Conservation (phyloP, 1,140 invertebrate species). For the Pentalonia nigronervosa region DNA sequence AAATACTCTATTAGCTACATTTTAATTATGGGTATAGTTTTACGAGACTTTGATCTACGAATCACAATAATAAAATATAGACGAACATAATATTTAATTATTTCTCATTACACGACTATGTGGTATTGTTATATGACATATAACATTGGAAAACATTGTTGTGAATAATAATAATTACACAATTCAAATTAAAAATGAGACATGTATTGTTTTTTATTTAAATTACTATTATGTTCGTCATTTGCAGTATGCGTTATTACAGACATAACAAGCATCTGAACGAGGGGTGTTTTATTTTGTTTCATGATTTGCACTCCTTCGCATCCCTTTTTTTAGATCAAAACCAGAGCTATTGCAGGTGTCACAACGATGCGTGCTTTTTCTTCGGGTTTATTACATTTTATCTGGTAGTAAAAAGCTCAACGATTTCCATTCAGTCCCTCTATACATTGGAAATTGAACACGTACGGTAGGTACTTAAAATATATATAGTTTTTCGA, state of each 20-base stretch:
- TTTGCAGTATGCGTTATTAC: too few species aligned
- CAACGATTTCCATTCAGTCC: background rate
- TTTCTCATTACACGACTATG: too few species aligned
- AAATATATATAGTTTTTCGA: background rate
- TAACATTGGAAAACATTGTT: too few species aligned
- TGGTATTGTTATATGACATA: too few species aligned
- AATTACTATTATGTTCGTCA: too few species aligned
- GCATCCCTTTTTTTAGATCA: background rate
- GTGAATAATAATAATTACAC: too few species aligned
- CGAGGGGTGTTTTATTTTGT: background rate
- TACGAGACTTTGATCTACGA: too few species aligned
- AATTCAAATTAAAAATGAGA: too few species aligned
- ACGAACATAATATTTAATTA: background rate
- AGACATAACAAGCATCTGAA: too few species aligned
- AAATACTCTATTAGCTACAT: too few species aligned
- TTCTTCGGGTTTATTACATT: background rate
- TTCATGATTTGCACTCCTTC: background rate
- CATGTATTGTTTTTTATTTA: too few species aligned
- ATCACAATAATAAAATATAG: background rate
- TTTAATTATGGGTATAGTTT: too few species aligned
- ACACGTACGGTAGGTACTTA: background rate
- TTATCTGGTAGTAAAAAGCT: background rate
- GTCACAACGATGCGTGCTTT: background rate
- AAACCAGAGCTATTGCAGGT: background rate
- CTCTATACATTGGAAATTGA: background rate